Conservation (phyloP, 2,113 vertebrate genomes). For the Dasyurus viverrinus region DNA sequence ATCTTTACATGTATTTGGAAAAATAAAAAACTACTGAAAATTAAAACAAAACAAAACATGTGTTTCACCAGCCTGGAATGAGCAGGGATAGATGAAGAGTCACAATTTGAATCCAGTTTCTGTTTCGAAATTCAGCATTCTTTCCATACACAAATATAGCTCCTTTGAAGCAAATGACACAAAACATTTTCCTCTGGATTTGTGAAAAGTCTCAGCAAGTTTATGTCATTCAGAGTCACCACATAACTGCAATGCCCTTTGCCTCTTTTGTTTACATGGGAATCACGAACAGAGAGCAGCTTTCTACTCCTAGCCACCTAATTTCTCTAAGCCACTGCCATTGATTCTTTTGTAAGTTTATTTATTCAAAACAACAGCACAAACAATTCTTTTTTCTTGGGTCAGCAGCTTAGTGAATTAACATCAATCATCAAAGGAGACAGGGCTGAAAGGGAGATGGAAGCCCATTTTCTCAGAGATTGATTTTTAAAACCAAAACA, state of each 20-base stretch:
- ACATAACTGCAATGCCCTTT: slow-evolving; percentile 43
- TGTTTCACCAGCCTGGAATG: background rate
- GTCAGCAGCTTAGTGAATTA: slow-evolving; percentile 78
- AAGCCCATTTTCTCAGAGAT: slow-evolving; percentile 70
- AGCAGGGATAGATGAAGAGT: background rate
- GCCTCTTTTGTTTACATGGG: slow-evolving; percentile 67
- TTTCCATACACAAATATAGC: slow-evolving; percentile 11
- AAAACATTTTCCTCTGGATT: slow-evolving; percentile 53
- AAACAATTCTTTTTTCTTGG: slow-evolving; percentile 76
- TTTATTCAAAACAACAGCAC: slow-evolving; percentile 81
- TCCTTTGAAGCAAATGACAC: slow-evolving; percentile 21
- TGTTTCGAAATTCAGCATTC: background rate
- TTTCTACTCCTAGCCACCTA: slow-evolving; percentile 38
- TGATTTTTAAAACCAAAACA: slow-evolving; percentile 77
- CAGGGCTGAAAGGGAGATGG: slow-evolving; percentile 72
- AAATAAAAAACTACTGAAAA: too few relatives aligned
- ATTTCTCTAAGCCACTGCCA: slow-evolving; percentile 75
- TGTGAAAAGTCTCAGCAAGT: slow-evolving; percentile 38
- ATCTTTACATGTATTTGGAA: too few relatives aligned
- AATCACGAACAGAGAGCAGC: slow-evolving; percentile 42
- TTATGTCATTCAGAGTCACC: slow-evolving; percentile 46
- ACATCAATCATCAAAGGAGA: slow-evolving; percentile 73
- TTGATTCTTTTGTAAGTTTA: slow-evolving; percentile 79
- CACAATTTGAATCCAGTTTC: background rate
- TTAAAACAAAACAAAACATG: background rate